Base-by-base conservation (phyloP, 2,888 invertebrate genomes). In the Molorchus minor region DNA sequence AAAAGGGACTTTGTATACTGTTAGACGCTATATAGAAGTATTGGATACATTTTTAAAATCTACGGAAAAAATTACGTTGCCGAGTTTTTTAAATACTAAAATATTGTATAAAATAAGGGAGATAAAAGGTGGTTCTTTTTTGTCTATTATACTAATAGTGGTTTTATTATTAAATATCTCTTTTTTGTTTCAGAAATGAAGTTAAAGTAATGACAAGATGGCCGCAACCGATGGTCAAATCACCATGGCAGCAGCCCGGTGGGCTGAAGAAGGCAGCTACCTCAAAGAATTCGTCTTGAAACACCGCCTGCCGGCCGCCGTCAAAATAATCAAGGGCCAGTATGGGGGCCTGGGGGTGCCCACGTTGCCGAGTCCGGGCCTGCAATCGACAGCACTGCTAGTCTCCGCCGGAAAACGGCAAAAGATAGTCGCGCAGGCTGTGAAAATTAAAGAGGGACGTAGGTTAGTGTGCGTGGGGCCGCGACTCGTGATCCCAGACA, bases 261-360 rank as follows among this genome's bases (percentile, higher is more conserved):
- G 87, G 87, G 85, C 87, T 57, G 90, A 91, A 76, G 91, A 90
- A 74, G 89, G 88, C 55, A 85, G 85, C 72, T 90, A 90, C 78
- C 85, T 91, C 38, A 84, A 89, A 56, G 90, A 91, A 77, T 90
- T 89, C 78, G 89, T 90, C 72, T 61, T 75, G 13, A 91, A 90
- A 77, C 86, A 90, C 75, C 86, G 88, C 56, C 80, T 91, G 60
- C 96, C 96, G 10, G 90, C 89, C 71, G 90, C 96, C 70, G 93
- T 94, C 58, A 94, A 94, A 81, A 92, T 96, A 76, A 91, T 93
- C 73, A 95, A 96, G 81, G 96, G 97, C 65, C 95, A 96, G 80
- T 96, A 96, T 82, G 91, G 92, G 67, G 92, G 92, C 56, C 86
- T 97, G 47, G 96, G 96, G 20, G 94, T 93, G 13, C 94, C 95